Evolutionary conservation across 2,113 vertebrate genomes (phyloP).

Genomic region (Pao palembangensis): DNA sequence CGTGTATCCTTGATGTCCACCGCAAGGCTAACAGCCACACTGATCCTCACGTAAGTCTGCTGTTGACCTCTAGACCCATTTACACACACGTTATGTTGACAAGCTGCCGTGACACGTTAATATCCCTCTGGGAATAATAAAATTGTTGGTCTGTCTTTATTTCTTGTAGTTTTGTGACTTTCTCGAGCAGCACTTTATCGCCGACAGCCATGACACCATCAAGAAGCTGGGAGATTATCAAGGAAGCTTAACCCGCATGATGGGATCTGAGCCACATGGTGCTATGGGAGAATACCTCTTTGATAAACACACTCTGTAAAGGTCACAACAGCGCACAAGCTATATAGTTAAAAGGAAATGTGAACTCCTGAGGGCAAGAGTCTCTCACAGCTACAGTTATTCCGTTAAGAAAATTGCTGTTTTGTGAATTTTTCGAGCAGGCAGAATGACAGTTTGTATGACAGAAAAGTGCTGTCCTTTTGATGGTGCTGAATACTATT

Average conservation of each 20-base stretch:
- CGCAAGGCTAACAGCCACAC: slow-evolving; percentile 40
- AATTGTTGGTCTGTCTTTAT: background rate
- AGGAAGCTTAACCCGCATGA: slow-evolving; percentile 62
- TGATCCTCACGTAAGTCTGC: slow-evolving; percentile 70
- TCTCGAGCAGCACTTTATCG: slow-evolving; percentile 68
- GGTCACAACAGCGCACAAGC: background rate
- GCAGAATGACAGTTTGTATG: background rate
- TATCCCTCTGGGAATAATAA: too few relatives aligned
- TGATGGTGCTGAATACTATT: slow-evolving; percentile 29
- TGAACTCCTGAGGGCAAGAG: background rate
- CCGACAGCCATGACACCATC: slow-evolving; percentile 70
- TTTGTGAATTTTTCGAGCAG: slow-evolving; percentile 5
- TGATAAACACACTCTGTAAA: slow-evolving; percentile 75
- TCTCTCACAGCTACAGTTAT: background rate
- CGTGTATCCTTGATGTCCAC: slow-evolving; percentile 64
- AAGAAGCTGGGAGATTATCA: slow-evolving; percentile 71
- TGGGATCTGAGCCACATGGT: slow-evolving; percentile 46
- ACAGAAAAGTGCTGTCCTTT: slow-evolving; percentile 1
- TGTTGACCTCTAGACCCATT: background rate
- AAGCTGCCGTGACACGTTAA: too few relatives aligned
- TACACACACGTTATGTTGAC: too few relatives aligned
- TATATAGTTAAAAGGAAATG: background rate
- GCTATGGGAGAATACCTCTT: slow-evolving; percentile 77
- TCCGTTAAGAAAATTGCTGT: slow-evolving; percentile 17
- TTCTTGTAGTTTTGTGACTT: slow-evolving; percentile 71